Base-by-base conservation (phyloP, 2,797 vertebrate species). In the Rhadinocentrus ornatus region DNA sequence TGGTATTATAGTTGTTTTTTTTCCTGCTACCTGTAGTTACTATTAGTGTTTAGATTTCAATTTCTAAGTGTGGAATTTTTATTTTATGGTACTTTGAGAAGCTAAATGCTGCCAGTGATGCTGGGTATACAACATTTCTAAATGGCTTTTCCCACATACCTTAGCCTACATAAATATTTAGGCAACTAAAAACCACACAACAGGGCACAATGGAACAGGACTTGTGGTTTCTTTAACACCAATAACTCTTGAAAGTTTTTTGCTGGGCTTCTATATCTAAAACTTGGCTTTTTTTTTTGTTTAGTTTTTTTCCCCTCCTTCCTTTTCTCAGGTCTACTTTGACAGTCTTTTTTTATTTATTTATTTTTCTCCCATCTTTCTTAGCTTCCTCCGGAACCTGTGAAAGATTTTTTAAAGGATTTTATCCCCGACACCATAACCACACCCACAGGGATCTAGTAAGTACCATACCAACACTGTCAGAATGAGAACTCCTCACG, bases 361-460 rank as follows among this genome's bases (percentile, higher is more conserved):
- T 12, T 72, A 2, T n/a, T 62, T 62, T 74, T 66, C 20, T 66
- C 10, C 37, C 1, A 2, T 80, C 1, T 68, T 22, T 75, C 77
- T 7, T 15, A 71, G 48, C 10, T 50, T 62, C 32, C 67, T 55
- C 66, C 82, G 85, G 82, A 89, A 54, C 82, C 84, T 4, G 61
- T 41, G 31, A 78, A 58, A 24, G 86, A 91, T 70, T 55, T 83
- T 41, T 82, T 91, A 31, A 86, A 77, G 52, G 88, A 94, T 53
- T 53, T 91, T 27, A 85, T 92, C 62, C 88, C 86, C 26, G 81
- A 89, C 20, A 69, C 68, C 29, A 62, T 70, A 2, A 41, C 64
- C 16, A 87, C 89, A 6, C 88, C 87, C 0, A 91, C 89, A 57
- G 91, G 91, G 54, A 93, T 94, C 63, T 87, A 69, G 94, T 94